phyloP scores from a whole-genome alignment of 1,140 invertebrate species.

The Mylabris phalerata region DNA sequence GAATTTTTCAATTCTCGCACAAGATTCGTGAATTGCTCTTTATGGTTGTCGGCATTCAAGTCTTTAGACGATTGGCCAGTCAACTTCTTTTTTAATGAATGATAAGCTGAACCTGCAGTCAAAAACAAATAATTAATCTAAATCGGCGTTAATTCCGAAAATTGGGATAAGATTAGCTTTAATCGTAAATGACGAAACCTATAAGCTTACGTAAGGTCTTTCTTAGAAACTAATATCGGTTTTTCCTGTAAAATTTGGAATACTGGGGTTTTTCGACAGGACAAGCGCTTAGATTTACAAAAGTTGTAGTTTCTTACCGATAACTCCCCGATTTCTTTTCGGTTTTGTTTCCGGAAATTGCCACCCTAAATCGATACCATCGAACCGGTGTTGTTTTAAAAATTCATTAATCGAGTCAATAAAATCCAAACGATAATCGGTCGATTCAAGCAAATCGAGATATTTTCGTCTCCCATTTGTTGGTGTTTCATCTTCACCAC shows the following conservation, averaged over 20 bases:
- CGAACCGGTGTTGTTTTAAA: slow-evolving; percentile 68
- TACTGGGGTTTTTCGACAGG: slow-evolving; percentile 44
- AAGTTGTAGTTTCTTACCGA: no score
- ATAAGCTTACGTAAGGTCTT: slow-evolving; percentile 56
- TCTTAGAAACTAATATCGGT: slow-evolving; percentile 33
- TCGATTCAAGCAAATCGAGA: slow-evolving; percentile 63
- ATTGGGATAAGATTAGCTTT: no score
- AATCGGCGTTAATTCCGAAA: no score
- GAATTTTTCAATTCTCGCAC: slow-evolving; percentile 67
- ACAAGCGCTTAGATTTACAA: slow-evolving; percentile 41
- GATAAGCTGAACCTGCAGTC: no score
- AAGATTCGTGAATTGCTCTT: slow-evolving; percentile 65
- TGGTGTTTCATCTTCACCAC: slow-evolving; percentile 46
- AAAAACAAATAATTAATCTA: no score
- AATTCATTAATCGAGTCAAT: slow-evolving; percentile 66
- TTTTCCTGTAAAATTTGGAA: neutral
- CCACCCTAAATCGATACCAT: slow-evolving; percentile 82
- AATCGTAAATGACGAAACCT: no score
- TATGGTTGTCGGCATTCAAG: slow-evolving; percentile 68
- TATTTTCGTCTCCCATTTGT: slow-evolving; percentile 40
- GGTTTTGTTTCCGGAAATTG: slow-evolving; percentile 72
- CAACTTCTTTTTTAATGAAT: slow-evolving; percentile 61
- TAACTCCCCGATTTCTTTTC: slow-evolving; percentile 55
- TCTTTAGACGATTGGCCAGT: slow-evolving; percentile 61
- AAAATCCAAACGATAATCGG: slow-evolving; percentile 63